These are phyloP conservation scores for Gymnarchus niloticus DNA, from an alignment of 2,113 vertebrate genomes.

Conservation along the genomic window DNA sequence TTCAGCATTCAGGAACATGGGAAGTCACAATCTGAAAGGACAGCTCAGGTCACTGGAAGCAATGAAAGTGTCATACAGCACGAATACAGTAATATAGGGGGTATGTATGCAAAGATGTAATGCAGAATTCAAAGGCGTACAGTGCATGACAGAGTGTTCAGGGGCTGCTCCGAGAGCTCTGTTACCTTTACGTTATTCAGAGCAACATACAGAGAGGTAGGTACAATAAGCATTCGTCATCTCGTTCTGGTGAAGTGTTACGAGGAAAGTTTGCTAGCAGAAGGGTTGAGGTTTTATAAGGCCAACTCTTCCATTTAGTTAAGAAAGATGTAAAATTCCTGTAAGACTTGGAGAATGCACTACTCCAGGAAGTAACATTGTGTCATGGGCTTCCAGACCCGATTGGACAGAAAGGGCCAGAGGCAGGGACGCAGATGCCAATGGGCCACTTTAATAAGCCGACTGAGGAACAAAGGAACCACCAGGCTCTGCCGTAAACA, in stretches of 20 bases:
- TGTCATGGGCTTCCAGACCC: too few species aligned
- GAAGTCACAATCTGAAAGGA: not conserved
- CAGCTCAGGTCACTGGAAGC: not conserved
- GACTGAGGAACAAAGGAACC: too few species aligned
- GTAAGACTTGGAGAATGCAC: not conserved
- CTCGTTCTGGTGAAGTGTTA: not conserved
- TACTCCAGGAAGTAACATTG: not conserved
- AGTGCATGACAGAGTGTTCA: conserved; percentile 16
- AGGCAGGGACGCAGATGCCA: too few species aligned
- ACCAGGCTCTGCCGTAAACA: too few species aligned
- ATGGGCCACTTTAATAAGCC: too few species aligned
- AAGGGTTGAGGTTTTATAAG: not conserved
- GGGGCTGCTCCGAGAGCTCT: conserved; percentile 28
- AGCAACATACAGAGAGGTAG: too few species aligned
- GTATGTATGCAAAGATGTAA: not conserved
- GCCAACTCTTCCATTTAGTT: not conserved
- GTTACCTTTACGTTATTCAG: not conserved
- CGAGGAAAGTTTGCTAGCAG: conserved; percentile 1
- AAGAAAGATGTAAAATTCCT: conserved; percentile 11
- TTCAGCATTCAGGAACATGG: not conserved
- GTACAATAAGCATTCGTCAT: too few species aligned
- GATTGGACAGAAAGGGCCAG: too few species aligned
- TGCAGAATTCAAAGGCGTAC: not conserved
- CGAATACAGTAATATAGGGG: not conserved
- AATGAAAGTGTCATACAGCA: not conserved